Base-by-base conservation (phyloP, 1,140 invertebrate genomes). In the Bombus breviceps region DNA sequence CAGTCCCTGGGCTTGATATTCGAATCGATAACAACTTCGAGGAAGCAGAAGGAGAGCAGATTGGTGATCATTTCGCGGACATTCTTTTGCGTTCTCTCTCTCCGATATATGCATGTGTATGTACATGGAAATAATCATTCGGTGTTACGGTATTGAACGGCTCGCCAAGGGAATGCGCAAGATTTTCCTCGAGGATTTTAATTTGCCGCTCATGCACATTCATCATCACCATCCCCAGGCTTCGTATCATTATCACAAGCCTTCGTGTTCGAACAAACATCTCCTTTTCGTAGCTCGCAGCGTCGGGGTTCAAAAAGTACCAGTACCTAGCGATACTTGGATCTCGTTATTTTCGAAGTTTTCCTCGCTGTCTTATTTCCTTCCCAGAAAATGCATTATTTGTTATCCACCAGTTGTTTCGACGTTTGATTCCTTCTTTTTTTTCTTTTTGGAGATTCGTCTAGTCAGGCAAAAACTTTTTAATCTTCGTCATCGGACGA, bases 381-480 rank as follows among this genome's bases (percentile, higher is more conserved):
- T n/a, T n/a, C 0, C 2, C 0, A 62, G 10, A n/a, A 13, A n/a
- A 62, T n/a, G 59, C 4, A 5, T 62, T 62, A 62, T 62, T 62
- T n/a, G 59, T 62, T 62, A n/a, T 68, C 34, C 2, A 37, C 2
- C 34, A 0, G 34, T 34, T 68, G 34, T 68, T 37, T 68, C 34
- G 34, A 10, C 0, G 5, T 3, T 34, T 66, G n/a, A 32, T 66
- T 66, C n/a, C 32, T 66, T 32, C 15, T 66, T 62, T 68, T 59
- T 81, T 43, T 53, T 75, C 85, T 91, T 90, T 90, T 88, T 87
- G n/a, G 59, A 86, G 18, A 22, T 34, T 83, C 86, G 71, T 73
- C 72, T 83, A 76, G 83, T 80, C 87, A 34, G 83, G 77, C 86
- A 92, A 92, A 91, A 92, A 92, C 86, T 92, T 92, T 90, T 92